A percentile compares a stretch with the other conserved stretches of the same genome.
Conservation (phyloP, 2,113 vertebrate species). For the Picathartes gymnocephalus region DNA sequence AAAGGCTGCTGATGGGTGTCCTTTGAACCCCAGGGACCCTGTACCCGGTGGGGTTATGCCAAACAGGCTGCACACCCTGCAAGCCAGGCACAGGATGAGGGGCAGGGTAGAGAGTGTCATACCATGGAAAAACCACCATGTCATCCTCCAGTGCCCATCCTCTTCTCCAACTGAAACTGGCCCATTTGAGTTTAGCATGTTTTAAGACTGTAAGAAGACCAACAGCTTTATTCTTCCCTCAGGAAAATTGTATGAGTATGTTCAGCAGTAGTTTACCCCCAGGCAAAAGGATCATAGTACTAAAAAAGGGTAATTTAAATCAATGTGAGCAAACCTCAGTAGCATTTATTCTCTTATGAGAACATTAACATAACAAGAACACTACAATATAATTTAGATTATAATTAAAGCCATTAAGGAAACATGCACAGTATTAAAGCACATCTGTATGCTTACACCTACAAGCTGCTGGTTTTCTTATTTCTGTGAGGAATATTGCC, state of each 20-base stretch:
- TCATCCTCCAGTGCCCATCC: neutral
- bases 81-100: fast-evolving
- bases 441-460: neutral
- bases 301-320: neutral
- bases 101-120: fast-evolving
- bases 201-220: neutral
- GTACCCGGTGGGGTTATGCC: fast-evolving
- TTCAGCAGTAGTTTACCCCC: neutral
- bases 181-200: neutral
- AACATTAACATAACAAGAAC: neutral
- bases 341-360: neutral
- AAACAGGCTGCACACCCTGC: neutral
- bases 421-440: neutral
- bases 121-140: neutral
- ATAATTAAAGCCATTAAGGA: neutral
- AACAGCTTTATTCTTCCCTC: neutral
- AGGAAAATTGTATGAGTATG: neutral
- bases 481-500: neutral
- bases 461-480: neutral
- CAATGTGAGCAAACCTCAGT: neutral
- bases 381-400: neutral
- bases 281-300: neutral
- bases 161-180: neutral
- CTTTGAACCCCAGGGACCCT: neutral
- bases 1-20: neutral